A percentile compares a stretch with the other conserved stretches of the same genome.
phyloP scores from a whole-genome alignment of 1,140 invertebrate genomes.

The Oedothorax gibbosus region DNA sequence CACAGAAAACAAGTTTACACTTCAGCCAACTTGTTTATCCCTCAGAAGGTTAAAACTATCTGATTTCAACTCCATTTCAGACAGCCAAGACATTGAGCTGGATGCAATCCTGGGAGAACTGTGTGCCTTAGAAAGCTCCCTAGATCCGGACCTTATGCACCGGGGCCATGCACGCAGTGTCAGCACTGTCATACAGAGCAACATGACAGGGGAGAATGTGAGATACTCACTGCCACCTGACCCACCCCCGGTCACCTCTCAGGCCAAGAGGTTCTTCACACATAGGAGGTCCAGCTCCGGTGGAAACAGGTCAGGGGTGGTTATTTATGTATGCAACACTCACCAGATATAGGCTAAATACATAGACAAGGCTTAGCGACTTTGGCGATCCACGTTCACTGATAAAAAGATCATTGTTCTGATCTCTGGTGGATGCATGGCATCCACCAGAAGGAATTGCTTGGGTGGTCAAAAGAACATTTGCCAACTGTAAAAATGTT shows the following conservation, averaged over 20 bases:
- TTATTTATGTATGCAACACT: too few species aligned
- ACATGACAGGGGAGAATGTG: constrained; percentile 52
- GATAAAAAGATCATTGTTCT: too few species aligned
- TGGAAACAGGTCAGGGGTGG: constrained; percentile 56
- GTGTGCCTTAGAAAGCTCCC: constrained; percentile 87
- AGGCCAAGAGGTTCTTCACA: constrained; percentile 59
- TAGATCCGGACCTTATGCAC: constrained; percentile 72
- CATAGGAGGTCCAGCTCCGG: constrained; percentile 72
- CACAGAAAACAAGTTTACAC: too few species aligned
- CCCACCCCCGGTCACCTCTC: not conserved
- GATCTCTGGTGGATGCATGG: too few species aligned
- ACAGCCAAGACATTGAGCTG: constrained; percentile 94
- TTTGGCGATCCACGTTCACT: too few species aligned
- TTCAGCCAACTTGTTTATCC: too few species aligned
- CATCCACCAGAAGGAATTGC: too few species aligned
- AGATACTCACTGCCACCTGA: constrained; percentile 42
- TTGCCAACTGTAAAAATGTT: too few species aligned
- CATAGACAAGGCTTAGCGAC: too few species aligned
- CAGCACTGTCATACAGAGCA: constrained; percentile 61
- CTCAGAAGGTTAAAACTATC: too few species aligned
- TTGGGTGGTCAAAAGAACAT: too few species aligned
- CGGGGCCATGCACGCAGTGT: constrained; percentile 59
- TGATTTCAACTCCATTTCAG: constrained; percentile 69
- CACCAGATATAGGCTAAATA: too few species aligned
- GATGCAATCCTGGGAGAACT: constrained; percentile 95